Evolutionary conservation across 1,140 invertebrate species (phyloP), one percentile per base, ranked within the genome.

Genomic region (Drosophila athabasca): DNA sequence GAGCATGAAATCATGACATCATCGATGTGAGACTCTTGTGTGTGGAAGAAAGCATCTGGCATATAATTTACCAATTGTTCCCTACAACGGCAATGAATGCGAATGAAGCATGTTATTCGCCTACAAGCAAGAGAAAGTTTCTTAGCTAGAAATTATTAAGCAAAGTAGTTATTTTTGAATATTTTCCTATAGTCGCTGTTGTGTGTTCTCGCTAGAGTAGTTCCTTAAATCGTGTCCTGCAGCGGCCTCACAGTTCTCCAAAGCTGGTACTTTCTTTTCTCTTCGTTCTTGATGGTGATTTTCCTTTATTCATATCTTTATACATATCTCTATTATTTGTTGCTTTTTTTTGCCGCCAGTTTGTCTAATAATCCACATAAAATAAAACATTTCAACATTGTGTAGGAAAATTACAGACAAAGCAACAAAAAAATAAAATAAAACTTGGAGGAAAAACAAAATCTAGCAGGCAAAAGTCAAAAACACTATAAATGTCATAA

Each of bases 291-390:
- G 5, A 55, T 55, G 74, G 58, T 69, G 62, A 74, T 76, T 74
- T 74, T 62, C 54, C 5, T 11, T 11, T 39, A 4, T 39, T 11
- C 4, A 5, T 39, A 13, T 39, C 35, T 39, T 39, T 39, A 4
- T 19, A 19, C 17, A 19, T n/a, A n/a, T n/a, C n/a, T n/a, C n/a
- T n/a, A n/a, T 13, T 39, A 1, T 39, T 13, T 2, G 5, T 35
- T 54, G 64, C 64, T 13, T 2, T 39, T 13, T 2, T 13, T 26
- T 54, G 74, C 64, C 74, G 74, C 74, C 74, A 73, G 70, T 57
- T 76, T 76, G 74, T 70, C 74, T 76, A 76, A 76, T 76, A 76
- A 76, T 64, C 64, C 35, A 4, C 11, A 39, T 13, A 59, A 76
- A 48, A 74, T 76, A 74, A 74, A 74, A 73, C 67, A 59, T 62